Base-by-base conservation (phyloP, 92 coral and sea anemone genomes). In the Palythoa grandis region DNA sequence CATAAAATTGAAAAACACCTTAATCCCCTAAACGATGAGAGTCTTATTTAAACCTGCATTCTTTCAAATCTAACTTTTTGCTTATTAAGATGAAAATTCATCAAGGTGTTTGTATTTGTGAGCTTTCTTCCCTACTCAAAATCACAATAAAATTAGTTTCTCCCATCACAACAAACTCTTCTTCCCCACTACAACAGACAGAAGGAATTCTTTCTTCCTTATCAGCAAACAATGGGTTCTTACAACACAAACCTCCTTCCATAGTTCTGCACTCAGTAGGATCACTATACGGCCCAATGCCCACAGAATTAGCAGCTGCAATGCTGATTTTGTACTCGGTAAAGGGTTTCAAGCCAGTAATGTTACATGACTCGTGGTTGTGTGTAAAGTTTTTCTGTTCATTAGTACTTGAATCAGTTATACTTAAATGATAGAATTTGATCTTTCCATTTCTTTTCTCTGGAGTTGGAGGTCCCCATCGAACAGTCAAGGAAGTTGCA, bases 191-290 rank as follows among this genome's bases (percentile, higher is more conserved):
- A 29, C 0, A 29, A 29, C 35, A 29, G 35, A 29, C 35, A 29
- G 35, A 29, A n/a, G n/a, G n/a, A 29, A 29, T 29, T 29, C 35
- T 29, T n/a, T 29, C 35, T 29, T 29, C 35, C 35, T 29, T 29
- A 16, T 0, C 11, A 56, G 11, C 15, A 10, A 56, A 56, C 61
- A 16, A 56, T 56, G 2, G 16, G 56, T 56, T 12, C 11, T 12
- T n/a, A 48, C 16, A 77, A 78, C 52, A 78, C 83, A 78, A 16
- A 78, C 83, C 83, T 78, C 54, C 83, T 16, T 35, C 71, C 11
- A 37, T 37, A 2, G 83, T 57, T 52, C 54, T 56, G 52, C 83
- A 78, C 52, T 58, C 17, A 0, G 3, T 38, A 8, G 24, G 35
- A 3, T 58, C 17, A 56, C 83, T 78, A 53, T 78, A 78, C 3